phyloP scores from a whole-genome alignment of 2,113 vertebrate species.

The Coturnix japonica region DNA sequence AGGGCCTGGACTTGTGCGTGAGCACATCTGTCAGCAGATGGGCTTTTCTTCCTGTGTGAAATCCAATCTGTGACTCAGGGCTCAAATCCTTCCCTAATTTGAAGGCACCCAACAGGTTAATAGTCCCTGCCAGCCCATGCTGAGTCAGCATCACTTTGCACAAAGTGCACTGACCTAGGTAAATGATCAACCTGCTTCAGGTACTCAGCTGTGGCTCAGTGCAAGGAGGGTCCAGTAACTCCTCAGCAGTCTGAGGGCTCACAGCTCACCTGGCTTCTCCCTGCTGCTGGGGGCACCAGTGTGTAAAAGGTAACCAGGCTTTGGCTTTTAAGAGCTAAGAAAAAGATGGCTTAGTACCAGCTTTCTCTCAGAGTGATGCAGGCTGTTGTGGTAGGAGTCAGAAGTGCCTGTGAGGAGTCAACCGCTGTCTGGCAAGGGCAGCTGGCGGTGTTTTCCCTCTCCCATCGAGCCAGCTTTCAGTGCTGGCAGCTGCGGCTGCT shows the following conservation, averaged over 20 bases:
- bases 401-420: background rate
- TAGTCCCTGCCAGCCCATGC: background rate
- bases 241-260: background rate
- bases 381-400: background rate
- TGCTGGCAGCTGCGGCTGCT: background rate
- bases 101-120: background rate
- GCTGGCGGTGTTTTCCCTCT: background rate
- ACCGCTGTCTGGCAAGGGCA: background rate
- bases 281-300: background rate
- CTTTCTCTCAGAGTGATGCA: background rate
- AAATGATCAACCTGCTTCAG: background rate
- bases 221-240: background rate
- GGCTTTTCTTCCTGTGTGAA: background rate
- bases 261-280: background rate
- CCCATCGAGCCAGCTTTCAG: background rate
- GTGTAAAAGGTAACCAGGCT: background rate
- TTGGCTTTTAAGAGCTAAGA: background rate
- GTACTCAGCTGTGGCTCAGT: too few relatives aligned
- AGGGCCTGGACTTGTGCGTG: background rate
- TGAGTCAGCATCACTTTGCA: background rate
- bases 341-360: background rate
- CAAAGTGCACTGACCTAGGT: accelerated
- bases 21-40: background rate
- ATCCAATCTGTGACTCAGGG: accelerated
- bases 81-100: background rate